These are phyloP conservation scores for Dolichomitus sp. DNA, from an alignment of 2,888 invertebrate genomes.

Conservation along the genomic window DNA sequence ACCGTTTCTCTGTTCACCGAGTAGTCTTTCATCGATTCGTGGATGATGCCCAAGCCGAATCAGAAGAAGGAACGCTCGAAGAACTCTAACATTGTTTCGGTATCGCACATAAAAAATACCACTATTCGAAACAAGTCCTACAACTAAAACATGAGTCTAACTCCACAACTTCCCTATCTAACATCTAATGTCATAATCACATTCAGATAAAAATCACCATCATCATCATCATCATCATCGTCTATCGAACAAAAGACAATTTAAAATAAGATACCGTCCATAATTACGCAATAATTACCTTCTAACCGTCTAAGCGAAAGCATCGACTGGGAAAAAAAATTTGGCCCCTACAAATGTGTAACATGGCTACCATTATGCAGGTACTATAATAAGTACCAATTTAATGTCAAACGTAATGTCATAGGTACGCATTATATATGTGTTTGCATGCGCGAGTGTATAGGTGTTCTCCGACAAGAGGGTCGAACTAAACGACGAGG, in stretches of 20 bases:
- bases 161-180: background rate
- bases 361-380: constrained; percentile 30
- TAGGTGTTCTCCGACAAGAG: constrained; percentile 38
- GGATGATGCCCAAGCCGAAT: background rate
- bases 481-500: constrained; percentile 55
- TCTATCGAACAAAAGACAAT: constrained; percentile 16
- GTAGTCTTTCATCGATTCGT: constrained; percentile 31
- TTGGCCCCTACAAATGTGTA: constrained; percentile 25
- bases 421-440: constrained; percentile 13
- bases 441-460: background rate
- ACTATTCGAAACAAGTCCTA: background rate
- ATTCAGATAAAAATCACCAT: constrained; percentile 43
- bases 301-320: constrained; percentile 20
- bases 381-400: constrained; percentile 18
- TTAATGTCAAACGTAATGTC: constrained; percentile 49
- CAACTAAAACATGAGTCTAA: background rate
- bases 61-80: constrained; percentile 5
- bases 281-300: constrained; percentile 56
- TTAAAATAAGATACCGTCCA: background rate
- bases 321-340: constrained; percentile 42
- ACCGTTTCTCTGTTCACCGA: constrained; percentile 11
- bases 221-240: constrained; percentile 42
- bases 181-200: constrained; percentile 25
- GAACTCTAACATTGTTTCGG: background rate
- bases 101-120: background rate